phyloP scores from a whole-genome alignment of 2,113 vertebrate genomes.

The Xenopus laevis region DNA sequence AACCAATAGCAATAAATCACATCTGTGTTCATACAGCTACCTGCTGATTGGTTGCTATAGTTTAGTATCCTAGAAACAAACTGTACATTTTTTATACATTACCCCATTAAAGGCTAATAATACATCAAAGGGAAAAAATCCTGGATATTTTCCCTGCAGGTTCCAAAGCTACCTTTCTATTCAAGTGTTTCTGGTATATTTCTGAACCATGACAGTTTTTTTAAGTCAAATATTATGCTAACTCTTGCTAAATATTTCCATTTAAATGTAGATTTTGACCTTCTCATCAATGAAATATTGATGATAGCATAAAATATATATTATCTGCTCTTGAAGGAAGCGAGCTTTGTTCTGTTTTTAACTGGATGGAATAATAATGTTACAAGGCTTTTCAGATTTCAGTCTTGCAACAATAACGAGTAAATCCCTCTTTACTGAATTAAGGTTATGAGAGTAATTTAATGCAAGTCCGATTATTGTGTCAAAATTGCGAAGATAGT shows the following conservation, averaged over 20 bases:
- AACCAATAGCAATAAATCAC: no score
- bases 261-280: conserved; percentile 83
- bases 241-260: conserved; percentile 75
- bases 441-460: no score
- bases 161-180: conserved; percentile 2
- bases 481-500: no score
- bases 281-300: conserved; percentile 76
- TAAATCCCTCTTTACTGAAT: neutral
- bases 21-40: no score
- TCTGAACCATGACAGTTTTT: conserved; percentile 55
- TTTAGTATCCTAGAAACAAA: no score
- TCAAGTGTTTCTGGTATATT: conserved; percentile 1
- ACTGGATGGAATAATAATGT: conserved; percentile 30
- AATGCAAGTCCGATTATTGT: no score
- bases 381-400: neutral
- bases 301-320: conserved; percentile 75
- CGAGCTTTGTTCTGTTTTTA: conserved; percentile 55
- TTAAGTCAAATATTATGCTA: conserved; percentile 72
- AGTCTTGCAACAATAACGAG: neutral
- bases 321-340: conserved; percentile 62
- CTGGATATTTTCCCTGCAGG: conserved; percentile 9
- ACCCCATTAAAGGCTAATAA: neutral
- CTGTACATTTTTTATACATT: no score
- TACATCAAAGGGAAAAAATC: conserved; percentile 5
- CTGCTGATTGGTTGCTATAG: no score